A percentile compares a stretch with the other conserved stretches of the same genome.
phyloP scores from a whole-genome alignment of 2,113 vertebrate species.

The Lepus timidus region DNA sequence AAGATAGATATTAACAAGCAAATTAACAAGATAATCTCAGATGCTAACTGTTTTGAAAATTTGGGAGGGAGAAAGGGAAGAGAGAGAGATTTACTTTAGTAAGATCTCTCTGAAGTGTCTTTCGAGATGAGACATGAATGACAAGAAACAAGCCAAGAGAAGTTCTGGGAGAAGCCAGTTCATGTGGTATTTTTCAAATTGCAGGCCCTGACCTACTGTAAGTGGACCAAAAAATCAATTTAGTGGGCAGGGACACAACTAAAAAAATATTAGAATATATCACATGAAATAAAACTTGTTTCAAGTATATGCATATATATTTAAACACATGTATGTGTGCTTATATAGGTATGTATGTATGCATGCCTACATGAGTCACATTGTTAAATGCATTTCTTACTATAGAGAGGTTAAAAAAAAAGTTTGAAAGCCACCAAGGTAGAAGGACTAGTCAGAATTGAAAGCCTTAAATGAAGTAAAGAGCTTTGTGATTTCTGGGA shows the following conservation, averaged over 20 bases:
- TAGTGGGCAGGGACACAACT: background rate
- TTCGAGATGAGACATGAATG: conserved; percentile 19
- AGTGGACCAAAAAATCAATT: background rate
- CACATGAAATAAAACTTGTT: background rate
- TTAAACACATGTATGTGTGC: background rate
- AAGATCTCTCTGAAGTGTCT: conserved; percentile 6
- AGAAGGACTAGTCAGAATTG: background rate
- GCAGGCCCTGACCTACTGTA: background rate
- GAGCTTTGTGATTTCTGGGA: background rate
- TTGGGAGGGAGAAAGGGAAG: background rate
- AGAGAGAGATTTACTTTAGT: background rate
- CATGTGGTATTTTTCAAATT: conserved; percentile 13
- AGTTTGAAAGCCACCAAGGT: background rate
- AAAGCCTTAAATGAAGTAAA: background rate
- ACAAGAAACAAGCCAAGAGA: conserved; percentile 45
- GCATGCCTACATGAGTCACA: background rate
- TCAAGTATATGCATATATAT: background rate
- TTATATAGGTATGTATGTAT: background rate
- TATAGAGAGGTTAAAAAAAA: conserved; percentile 11
- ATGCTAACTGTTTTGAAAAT: conserved; percentile 17
- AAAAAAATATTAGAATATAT: background rate
- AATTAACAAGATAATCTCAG: conserved; percentile 47
- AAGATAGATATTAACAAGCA: conserved; percentile 14
- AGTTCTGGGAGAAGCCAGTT: conserved; percentile 19
- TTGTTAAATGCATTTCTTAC: conserved; percentile 33